Base-by-base conservation (phyloP, 2,113 vertebrate species). In the Poicephalus meyeri region DNA sequence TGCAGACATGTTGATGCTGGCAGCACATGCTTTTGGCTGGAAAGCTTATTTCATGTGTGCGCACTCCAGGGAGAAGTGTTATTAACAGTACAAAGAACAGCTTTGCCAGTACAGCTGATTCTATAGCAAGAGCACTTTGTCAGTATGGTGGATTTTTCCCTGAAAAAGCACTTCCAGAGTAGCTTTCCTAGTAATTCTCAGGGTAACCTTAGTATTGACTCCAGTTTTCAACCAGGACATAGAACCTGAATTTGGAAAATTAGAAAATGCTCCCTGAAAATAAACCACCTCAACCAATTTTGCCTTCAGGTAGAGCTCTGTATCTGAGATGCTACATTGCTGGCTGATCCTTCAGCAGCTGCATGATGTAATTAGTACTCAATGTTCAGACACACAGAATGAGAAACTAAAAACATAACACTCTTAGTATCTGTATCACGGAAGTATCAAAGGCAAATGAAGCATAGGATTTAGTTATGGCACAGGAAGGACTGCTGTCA, bases 51-150 rank as follows among this genome's bases (percentile, higher is more conserved):
- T 44, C 89, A 41, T 37, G 78, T 89, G 89, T 79, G 84, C 0
- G 29, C 76, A 46, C 93, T 92, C 52, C 89, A 49, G 84, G 81
- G 56, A 86, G 66, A 95, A 84, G 80, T 93, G 84, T 72, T 58
- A 58, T 87, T 86, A 47, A 76, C 70, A 91, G 87, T 5, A 49
- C 81, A 82, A 41, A 46, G 94, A 88, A 79, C 64, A 93, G 89
- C 87, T 93, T 83, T 95, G 80, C 91, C 91, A 65, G 49, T 25
- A 39, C 78, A 91, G 95, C 93, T 89, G 84, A 84, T 52, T 56
- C 84, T 73, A 35, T 10, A 69, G 80, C 89, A 79, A 64, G 73
- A 84, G 37, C 56, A 44, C 65, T 92, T 52, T 42, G 72, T 74
- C 61, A 10, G 39, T 82, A 17, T 13, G 74, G 58, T 80, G 84